Conservation (phyloP, 2,797 vertebrate genomes). For the Echiichthys vipera region DNA sequence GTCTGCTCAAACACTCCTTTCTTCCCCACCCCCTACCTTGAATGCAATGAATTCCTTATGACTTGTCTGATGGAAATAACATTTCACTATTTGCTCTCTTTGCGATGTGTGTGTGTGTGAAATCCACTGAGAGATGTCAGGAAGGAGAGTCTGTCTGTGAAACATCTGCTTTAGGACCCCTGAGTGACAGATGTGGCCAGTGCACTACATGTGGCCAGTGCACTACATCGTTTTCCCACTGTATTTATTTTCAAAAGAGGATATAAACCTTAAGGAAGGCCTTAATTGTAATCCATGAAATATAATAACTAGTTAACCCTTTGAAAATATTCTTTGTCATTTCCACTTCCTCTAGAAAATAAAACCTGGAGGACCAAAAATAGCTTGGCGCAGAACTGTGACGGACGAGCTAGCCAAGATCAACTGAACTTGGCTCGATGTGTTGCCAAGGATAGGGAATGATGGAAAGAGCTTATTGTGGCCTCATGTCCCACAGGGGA, state of each 20-base stretch:
- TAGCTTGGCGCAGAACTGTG: not conserved
- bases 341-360: not conserved
- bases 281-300: not conserved
- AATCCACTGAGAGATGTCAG: constrained; percentile 35
- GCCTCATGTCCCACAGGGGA: not conserved
- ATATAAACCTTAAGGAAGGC: not conserved
- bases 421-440: not conserved
- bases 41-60: constrained; percentile 34
- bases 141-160: constrained; percentile 1
- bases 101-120: constrained; percentile 15
- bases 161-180: constrained; percentile 29
- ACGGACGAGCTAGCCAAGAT: not conserved
- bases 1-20: not conserved
- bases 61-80: constrained; percentile 16
- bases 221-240: constrained; percentile 12
- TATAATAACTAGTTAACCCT: not conserved
- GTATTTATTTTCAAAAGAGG: constrained; percentile 20
- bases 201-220: constrained; percentile 15
- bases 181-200: constrained; percentile 38
- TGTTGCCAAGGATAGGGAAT: not conserved
- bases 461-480: not conserved
- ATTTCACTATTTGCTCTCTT: constrained; percentile 32
- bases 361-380: not conserved
- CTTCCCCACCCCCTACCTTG: not conserved
- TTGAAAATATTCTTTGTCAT: not conserved